phyloP scores from a whole-genome alignment of 2,888 invertebrate genomes.

The Pyrrhosoma nymphula region DNA sequence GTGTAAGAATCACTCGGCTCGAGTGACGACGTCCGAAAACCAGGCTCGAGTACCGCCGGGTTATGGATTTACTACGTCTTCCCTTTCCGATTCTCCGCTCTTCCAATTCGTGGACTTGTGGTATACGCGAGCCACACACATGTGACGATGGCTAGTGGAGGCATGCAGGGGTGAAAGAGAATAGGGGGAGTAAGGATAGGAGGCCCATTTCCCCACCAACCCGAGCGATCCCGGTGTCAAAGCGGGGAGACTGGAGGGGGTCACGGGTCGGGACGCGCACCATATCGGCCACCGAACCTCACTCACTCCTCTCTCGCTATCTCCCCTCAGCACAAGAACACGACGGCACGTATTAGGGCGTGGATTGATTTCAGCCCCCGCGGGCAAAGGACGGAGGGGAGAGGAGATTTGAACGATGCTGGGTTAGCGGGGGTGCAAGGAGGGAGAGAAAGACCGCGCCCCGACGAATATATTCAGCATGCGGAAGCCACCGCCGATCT shows the following conservation, averaged over 20 bases:
- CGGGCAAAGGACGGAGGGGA: background rate
- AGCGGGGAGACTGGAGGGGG: background rate
- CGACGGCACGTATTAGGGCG: background rate
- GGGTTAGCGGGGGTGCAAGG: background rate
- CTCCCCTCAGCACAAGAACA: background rate
- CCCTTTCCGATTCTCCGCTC: too few species aligned
- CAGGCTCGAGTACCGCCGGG: too few species aligned
- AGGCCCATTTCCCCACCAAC: background rate
- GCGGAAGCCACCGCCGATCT: background rate
- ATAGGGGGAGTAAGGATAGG: too few species aligned
- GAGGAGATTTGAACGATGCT: background rate
- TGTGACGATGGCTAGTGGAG: too few species aligned
- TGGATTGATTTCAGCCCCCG: conserved; percentile 29
- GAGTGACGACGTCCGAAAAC: too few species aligned
- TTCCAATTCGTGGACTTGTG: too few species aligned
- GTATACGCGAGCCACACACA: too few species aligned
- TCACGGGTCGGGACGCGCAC: background rate
- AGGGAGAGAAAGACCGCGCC: background rate
- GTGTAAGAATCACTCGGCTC: too few species aligned
- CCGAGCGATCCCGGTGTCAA: background rate
- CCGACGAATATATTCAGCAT: conserved; percentile 54
- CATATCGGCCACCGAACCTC: background rate
- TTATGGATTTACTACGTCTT: too few species aligned
- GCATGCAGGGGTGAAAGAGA: too few species aligned
- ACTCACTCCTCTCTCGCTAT: background rate